Percentiles rank a stretch among this genome's conserved stretches.
These are phyloP conservation scores for Flexamia atlantica DNA, from an alignment of 2,888 invertebrate species.

Conservation along the genomic window DNA sequence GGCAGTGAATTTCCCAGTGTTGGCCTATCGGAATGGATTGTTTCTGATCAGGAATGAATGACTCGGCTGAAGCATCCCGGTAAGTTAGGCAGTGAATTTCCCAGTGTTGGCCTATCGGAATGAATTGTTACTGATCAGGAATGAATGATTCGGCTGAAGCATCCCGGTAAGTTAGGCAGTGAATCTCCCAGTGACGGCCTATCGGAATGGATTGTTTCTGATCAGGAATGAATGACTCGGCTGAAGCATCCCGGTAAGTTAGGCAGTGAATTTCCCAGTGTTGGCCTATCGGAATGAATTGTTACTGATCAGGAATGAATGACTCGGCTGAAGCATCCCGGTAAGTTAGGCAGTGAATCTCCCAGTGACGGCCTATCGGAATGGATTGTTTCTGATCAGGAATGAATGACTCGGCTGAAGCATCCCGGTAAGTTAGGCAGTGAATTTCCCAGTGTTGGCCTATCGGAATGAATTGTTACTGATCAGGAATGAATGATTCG, in stretches of 20 bases:
- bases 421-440: background rate
- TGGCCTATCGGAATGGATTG: background rate
- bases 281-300: background rate
- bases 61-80: background rate
- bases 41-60: background rate
- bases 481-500: background rate
- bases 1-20: slow-evolving; percentile 1
- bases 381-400: background rate
- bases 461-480: background rate
- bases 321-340: background rate
- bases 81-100: background rate
- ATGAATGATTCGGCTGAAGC: background rate
- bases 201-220: background rate
- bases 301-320: background rate
- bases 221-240: background rate
- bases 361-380: background rate
- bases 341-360: background rate
- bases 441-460: background rate
- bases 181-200: background rate
- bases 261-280: background rate
- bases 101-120: background rate
- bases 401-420: background rate
- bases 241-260: background rate
- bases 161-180: background rate
- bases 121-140: background rate